phyloP scores from a whole-genome alignment of 1,140 invertebrate genomes.

The Nymphalis io region DNA sequence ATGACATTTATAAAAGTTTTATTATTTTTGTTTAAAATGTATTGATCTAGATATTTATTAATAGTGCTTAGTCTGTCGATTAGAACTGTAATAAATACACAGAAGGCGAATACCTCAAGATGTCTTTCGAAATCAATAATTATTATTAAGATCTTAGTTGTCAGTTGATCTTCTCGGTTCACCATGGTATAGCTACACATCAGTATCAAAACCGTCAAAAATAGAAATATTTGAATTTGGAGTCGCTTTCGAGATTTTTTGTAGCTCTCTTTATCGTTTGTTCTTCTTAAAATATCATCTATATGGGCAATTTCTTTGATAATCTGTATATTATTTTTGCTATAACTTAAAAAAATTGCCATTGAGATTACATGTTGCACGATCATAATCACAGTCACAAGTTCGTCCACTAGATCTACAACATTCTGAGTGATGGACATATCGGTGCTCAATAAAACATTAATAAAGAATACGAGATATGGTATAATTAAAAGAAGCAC shows the following conservation, averaged over 20 bases:
- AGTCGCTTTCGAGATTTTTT: slow-evolving; percentile 38
- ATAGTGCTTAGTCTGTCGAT: slow-evolving; percentile 47
- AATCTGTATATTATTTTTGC: slow-evolving; percentile 41
- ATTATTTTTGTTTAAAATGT: slow-evolving; percentile 10
- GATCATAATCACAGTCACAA: slow-evolving; percentile 43
- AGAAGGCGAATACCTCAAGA: slow-evolving; percentile 52
- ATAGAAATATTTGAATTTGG: slow-evolving; percentile 27
- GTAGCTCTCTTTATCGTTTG: slow-evolving; percentile 42
- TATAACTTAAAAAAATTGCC: slow-evolving; percentile 38
- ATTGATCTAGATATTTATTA: slow-evolving; percentile 47
- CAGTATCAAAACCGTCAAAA: slow-evolving; percentile 18
- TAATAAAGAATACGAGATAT: background rate
- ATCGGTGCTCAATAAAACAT: background rate
- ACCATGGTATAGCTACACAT: slow-evolving; percentile 6
- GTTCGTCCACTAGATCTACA: slow-evolving; percentile 41
- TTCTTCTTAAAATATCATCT: slow-evolving; percentile 48
- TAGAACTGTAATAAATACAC: slow-evolving; percentile 49
- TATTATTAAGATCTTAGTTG: slow-evolving; percentile 32
- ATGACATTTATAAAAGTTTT: background rate
- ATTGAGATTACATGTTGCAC: slow-evolving; percentile 47
- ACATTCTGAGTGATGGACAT: background rate
- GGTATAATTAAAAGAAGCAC: slow-evolving; percentile 16
- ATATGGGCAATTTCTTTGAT: slow-evolving; percentile 44
- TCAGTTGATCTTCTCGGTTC: slow-evolving; percentile 6
- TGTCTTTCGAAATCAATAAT: slow-evolving; percentile 50